Evolutionary conservation across 2,888 invertebrate species (phyloP).

Genomic region (Aelia acuminata): DNA sequence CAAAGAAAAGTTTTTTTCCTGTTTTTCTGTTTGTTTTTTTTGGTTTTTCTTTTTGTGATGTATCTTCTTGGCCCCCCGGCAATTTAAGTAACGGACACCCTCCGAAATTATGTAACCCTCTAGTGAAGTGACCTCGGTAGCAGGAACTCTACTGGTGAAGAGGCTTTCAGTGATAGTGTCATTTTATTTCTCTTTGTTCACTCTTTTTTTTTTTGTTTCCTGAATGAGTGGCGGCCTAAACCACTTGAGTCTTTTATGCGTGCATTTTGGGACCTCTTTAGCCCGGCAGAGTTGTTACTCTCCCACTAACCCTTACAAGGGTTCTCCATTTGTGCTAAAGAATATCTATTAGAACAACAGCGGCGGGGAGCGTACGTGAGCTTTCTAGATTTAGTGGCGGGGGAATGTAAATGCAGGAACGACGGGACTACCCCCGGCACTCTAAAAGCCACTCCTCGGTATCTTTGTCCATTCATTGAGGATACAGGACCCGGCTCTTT

Average conservation of each 20-base stretch:
- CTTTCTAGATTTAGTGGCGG: slow-evolving; percentile 54
- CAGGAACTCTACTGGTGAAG: slow-evolving; percentile 48
- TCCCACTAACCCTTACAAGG: slow-evolving; percentile 44
- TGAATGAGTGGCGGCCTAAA: slow-evolving; percentile 26
- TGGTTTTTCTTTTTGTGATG: neutral
- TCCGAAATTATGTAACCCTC: neutral
- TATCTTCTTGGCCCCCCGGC: neutral
- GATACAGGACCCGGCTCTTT: slow-evolving; percentile 18
- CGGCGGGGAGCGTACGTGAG: slow-evolving; percentile 34
- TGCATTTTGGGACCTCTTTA: neutral
- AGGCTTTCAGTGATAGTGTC: slow-evolving; percentile 48
- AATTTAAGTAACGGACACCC: slow-evolving; percentile 7
- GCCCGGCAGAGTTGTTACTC: slow-evolving; percentile 44
- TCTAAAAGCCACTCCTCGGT: slow-evolving; percentile 39
- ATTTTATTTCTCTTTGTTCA: neutral
- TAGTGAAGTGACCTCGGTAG: slow-evolving; percentile 26
- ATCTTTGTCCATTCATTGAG: slow-evolving; percentile 45
- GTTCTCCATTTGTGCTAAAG: slow-evolving; percentile 54
- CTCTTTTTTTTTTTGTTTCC: neutral
- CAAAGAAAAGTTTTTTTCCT: neutral
- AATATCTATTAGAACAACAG: slow-evolving; percentile 48
- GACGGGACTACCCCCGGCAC: neutral
- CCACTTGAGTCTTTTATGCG: slow-evolving; percentile 34
- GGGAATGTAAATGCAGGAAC: slow-evolving; percentile 43
- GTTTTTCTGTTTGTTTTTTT: neutral